A percentile compares a stretch with the other conserved stretches of the same genome.
phyloP scores from a whole-genome alignment of 2,113 vertebrate genomes.

The Lepisosteus oculatus region DNA sequence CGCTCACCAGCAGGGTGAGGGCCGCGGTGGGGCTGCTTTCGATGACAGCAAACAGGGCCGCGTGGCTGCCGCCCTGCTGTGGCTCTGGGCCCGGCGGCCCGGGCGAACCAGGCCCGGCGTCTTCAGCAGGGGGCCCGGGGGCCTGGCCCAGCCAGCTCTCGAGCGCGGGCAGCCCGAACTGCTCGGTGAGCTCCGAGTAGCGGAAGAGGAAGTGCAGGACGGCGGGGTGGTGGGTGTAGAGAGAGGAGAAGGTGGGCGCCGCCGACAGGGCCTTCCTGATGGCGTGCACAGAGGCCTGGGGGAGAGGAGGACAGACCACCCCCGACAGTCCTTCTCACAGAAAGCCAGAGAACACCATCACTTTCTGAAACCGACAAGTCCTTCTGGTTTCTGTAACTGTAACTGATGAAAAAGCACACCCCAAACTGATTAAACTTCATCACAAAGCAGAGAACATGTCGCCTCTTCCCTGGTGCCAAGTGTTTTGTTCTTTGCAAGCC shows the following conservation, averaged over 20 bases:
- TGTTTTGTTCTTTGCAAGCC: background rate
- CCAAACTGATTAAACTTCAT: too few relatives aligned
- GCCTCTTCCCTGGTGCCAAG: too few relatives aligned
- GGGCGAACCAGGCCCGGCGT: slow-evolving; percentile 17
- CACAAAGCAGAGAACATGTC: too few relatives aligned
- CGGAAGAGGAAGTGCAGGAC: slow-evolving; percentile 78
- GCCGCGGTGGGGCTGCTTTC: slow-evolving; percentile 68
- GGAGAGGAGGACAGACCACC: background rate
- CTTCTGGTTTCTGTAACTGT: too few relatives aligned
- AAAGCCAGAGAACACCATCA: too few relatives aligned
- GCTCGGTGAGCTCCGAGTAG: slow-evolving; percentile 75
- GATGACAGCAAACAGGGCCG: slow-evolving; percentile 66
- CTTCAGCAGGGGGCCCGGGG: slow-evolving; percentile 30
- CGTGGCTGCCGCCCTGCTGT: slow-evolving; percentile 35
- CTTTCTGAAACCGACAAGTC: too few relatives aligned
- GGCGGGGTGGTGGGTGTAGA: slow-evolving; percentile 77
- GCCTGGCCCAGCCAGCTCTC: slow-evolving; percentile 76
- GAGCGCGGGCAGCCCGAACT: slow-evolving; percentile 69
- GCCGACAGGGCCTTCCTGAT: slow-evolving; percentile 65
- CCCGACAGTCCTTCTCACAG: too few relatives aligned
- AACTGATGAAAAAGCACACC: too few relatives aligned
- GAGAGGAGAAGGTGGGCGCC: slow-evolving; percentile 61
- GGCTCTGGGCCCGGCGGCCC: slow-evolving; percentile 22
- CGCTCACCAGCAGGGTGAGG: slow-evolving; percentile 79
- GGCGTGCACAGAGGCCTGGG: slow-evolving; percentile 65